Evolutionary conservation across 2,888 invertebrate genomes (phyloP), one percentile per base, ranked within the genome.

Genomic region (Abrostola tripartita): DNA sequence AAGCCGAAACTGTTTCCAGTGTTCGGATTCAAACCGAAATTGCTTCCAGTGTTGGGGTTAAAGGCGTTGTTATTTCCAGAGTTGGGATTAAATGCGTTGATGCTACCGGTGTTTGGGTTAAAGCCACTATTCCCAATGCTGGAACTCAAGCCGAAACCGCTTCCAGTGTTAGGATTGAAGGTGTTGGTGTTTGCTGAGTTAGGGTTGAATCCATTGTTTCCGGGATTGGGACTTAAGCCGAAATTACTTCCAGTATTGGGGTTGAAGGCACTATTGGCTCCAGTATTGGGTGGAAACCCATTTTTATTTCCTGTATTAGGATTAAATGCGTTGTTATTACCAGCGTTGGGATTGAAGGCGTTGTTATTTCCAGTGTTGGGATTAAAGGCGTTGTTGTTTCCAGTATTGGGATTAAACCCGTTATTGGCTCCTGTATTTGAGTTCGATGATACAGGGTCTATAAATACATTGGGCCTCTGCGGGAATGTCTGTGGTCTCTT

Each of bases 401-500:
- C 10, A 14, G 12, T 5, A 9, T 47, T 47, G 4, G 44, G 24
- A 47, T 9, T 47, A 2, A 47, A 24, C 24, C 24, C 1, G 8
- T 2, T 9, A 47, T 12, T 42, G 42, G 14, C 9, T 0, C 51
- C 37, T n/a, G 60, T 59, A 52, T 74, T 70, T 0, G 36, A 5
- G n/a, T 11, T 74, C 5, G 0, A 0, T 6, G 60, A 11, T 14
- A 70, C 37, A 0, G 54, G 40, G 42, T 87, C 85, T 0, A 81
- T 63, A 55, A 94, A 94, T 0, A 67, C 42, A 55, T 84, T 93
- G 0, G 91, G 91, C 61, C 81, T 88, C 49, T 88, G 91, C 0
- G 89, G 89, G 69, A 85, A 93, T 0, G 90, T 89, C 57, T 92
- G 92, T 0, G 93, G 93, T 0, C 91, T 89, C 14, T 90, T 78